Base-by-base conservation (phyloP, 1,140 invertebrate species). In the Chrysoperla carnea region DNA sequence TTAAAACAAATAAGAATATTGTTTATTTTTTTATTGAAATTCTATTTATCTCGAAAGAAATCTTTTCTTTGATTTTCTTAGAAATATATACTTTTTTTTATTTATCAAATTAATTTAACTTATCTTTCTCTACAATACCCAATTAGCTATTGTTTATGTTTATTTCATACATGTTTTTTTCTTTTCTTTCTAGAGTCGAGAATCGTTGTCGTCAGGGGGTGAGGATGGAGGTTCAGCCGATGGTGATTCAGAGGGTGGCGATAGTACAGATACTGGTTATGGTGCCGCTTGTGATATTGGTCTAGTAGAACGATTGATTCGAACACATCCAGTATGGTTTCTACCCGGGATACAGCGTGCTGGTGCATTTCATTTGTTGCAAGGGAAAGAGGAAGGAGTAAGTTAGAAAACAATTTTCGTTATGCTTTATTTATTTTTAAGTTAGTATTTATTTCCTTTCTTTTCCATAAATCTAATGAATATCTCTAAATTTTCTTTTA, bases 321-420 rank as follows among this genome's bases (percentile, higher is more conserved):
- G 87, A 39, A 88, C 84, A 27, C 87, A 93, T 67, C 85, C 89
- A 12, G 87, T 96, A 49, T 95, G 92, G 92, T 94, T 90, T 61
- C 70, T 95, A 29, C 84, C 89, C 1, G 84, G 86, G n/a, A 85
- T 94, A 14, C 87, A 92, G 54, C 71, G 91, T 40, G 83, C 84
- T 40, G 89, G 87, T 1, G 88, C 88, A 28, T 86, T 91, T 45
- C 89, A 94, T 64, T 70, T 94, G 43, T 74, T 95, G 8, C 87
- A 93, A 63, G 84, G 87, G 52, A 88, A 91, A 60, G 85, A 90
- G 56, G 81, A 88, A 62, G 87, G 89, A 70, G 85, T 92, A 66
- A 72, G 76, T 69, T 23, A 23, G 17, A 23, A 23, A 23, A 23
- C 17, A 23, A 23, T 23, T 23, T 23, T 3, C 17, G 17, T 23